A percentile compares a stretch with the other conserved stretches of the same genome.
Conservation (phyloP, 2,113 vertebrate species). For the Hirundichthys speculiger region DNA sequence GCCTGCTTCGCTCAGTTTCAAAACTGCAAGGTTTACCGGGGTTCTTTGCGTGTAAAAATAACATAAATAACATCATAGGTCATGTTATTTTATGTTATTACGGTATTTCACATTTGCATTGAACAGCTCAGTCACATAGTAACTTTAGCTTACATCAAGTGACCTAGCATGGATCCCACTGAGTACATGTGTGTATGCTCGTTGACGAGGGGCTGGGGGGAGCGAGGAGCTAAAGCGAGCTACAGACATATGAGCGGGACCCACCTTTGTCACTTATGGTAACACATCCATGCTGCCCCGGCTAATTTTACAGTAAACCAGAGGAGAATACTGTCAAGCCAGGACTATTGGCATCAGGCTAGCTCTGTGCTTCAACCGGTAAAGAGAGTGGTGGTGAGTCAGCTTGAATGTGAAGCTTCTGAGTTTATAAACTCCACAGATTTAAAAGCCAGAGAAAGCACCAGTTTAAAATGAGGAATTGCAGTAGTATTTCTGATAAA, state of each 20-base stretch:
- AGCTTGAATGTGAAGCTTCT: no score
- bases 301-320: slow-evolving; percentile 68
- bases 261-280: slow-evolving; percentile 96
- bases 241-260: slow-evolving; percentile 93
- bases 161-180: slow-evolving; percentile 95
- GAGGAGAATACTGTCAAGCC: slow-evolving; percentile 91
- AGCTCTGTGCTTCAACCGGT: slow-evolving; percentile 27
- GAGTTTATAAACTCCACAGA: no score
- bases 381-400: slow-evolving; percentile 6
- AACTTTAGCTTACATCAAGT: slow-evolving; percentile 78
- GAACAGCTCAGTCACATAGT: slow-evolving; percentile 82
- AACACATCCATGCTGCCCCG: slow-evolving; percentile 96
- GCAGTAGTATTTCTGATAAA: no score
- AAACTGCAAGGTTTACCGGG: slow-evolving; percentile 99
- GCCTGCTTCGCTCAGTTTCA: slow-evolving; percentile 99
- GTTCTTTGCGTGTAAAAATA: slow-evolving; percentile 99
- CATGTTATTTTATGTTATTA: slow-evolving; percentile 99
- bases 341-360: slow-evolving; percentile 86
- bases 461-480: no score
- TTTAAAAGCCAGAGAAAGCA: no score
- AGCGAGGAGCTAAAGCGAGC: slow-evolving; percentile 84
- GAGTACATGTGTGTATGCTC: slow-evolving; percentile 86
- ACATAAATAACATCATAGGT: slow-evolving; percentile 99
- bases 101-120: slow-evolving; percentile 94
- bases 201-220: slow-evolving; percentile 69